phyloP scores from a whole-genome alignment of 2,113 vertebrate genomes.

The Okapia johnstoni region DNA sequence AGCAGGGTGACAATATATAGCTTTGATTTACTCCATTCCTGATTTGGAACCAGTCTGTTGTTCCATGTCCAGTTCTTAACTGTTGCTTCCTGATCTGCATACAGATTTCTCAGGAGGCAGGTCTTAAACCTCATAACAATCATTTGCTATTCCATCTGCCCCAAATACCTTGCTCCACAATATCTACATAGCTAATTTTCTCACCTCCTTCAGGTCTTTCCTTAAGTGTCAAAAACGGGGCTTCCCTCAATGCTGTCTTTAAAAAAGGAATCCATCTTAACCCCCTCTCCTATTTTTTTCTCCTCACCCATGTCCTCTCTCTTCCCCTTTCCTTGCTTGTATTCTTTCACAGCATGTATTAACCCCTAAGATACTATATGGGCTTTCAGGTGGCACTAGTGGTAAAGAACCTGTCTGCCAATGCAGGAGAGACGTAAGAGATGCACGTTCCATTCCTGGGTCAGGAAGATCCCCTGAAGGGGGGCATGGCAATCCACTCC shows the following conservation, averaged over 20 bases:
- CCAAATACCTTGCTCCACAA: background rate
- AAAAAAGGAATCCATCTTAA: background rate
- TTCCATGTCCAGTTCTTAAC: background rate
- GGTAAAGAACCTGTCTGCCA: background rate
- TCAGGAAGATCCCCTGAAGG: background rate
- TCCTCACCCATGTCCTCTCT: background rate
- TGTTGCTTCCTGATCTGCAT: background rate
- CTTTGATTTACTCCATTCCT: background rate
- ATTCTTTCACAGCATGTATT: background rate
- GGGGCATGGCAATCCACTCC: background rate
- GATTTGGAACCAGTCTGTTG: background rate
- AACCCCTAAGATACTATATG: background rate
- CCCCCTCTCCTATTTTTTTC: background rate
- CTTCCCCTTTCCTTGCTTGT: background rate
- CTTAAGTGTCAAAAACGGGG: background rate
- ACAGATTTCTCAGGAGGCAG: background rate
- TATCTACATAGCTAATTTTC: background rate
- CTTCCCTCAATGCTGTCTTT: background rate
- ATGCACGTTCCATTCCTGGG: background rate
- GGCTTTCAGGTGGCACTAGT: background rate
- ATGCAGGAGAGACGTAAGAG: background rate
- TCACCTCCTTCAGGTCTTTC: background rate
- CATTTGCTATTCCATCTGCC: background rate
- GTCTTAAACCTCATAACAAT: background rate
- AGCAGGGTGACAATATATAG: background rate